phyloP scores from a whole-genome alignment of 30 jellyfish, hydroid and myxozoan species.

The Cassiopea xamachana region DNA sequence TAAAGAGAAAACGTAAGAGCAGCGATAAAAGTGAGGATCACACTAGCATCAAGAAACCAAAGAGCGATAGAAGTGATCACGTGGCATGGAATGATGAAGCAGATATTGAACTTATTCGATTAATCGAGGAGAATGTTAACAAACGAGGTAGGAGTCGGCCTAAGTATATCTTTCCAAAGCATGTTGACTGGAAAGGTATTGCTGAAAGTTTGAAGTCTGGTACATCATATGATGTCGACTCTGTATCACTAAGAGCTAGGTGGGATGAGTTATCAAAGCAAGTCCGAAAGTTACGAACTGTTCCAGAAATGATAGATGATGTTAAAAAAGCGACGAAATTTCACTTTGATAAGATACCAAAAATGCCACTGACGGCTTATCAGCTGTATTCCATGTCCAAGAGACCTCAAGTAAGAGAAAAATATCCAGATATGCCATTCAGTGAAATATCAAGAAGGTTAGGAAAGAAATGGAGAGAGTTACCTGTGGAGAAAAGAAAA shows the following conservation, averaged over 20 bases:
- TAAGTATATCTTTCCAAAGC: conserved; percentile 22
- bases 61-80: background rate
- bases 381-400: conserved; percentile 43
- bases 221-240: background rate
- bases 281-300: conserved; percentile 56
- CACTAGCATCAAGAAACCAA: conserved; percentile 12
- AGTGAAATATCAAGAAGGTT: conserved; percentile 28
- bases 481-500: conserved; percentile 46
- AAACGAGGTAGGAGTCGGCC: conserved; percentile 22
- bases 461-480: conserved; percentile 70
- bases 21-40: background rate
- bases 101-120: conserved; percentile 25
- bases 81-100: conserved; percentile 56
- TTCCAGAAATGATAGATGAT: conserved; percentile 60
- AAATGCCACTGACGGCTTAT: conserved; percentile 51
- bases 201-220: conserved; percentile 25
- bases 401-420: conserved; percentile 11
- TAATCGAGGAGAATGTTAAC: conserved; percentile 31
- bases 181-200: conserved; percentile 49
- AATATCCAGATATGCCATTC: conserved; percentile 45
- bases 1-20: conserved; percentile 7
- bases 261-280: conserved; percentile 53
- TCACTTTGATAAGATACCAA: conserved; percentile 42
- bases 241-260: conserved; percentile 20
- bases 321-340: conserved; percentile 30